Evolutionary conservation across 1,140 invertebrate species (phyloP), one percentile per base, ranked within the genome.

Genomic region (Drosophila pandora): DNA sequence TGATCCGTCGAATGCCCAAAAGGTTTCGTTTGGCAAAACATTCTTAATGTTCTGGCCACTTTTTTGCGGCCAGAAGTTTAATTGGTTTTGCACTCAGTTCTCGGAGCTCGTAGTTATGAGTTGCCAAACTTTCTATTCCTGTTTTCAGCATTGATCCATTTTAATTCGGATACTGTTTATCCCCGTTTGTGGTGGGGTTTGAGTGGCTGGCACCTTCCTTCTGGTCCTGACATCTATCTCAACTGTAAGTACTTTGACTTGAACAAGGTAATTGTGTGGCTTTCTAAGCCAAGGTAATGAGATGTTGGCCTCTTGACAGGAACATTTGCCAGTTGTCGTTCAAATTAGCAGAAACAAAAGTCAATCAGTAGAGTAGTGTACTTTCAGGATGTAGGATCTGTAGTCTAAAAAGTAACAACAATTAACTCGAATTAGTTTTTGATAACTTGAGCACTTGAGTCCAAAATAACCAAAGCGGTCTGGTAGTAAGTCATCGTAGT

Each of bases 231-330:
- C 54, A 52, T 4, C 9, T 28, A 13, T n/a, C 17, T 21, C 52
- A 56, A 22, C 41, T 67, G 64, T 37, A 41, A 55, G 50, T 49
- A 49, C 59, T 63, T 49, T 21, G 65, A 57, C 50, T 63, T 49
- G 25, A 61, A 57, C 50, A 62, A 71, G 70, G 59, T 47, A 43
- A 47, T 22, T 45, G 72, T 72, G 48, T 28, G 45, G 58, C 62
- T 54, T 22, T 62, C 3, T 22, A 54, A 61, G 63, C 50, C 68
- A 76, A 52, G 81, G 60, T 61, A 79, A 72, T 79, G 48, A 65
- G 79, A 84, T 62, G 71, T 69, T 59, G 64, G 58, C 54, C 70
- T 48, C 55, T 53, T 49, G 17, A 2, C 17, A 22, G 43, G 17
- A 30, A 41, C 50, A 68, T 39, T 3, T 10, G 60, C 34, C 10